Base-by-base conservation (phyloP, 1,140 invertebrate species). In the Dendroctonus ponderosae region DNA sequence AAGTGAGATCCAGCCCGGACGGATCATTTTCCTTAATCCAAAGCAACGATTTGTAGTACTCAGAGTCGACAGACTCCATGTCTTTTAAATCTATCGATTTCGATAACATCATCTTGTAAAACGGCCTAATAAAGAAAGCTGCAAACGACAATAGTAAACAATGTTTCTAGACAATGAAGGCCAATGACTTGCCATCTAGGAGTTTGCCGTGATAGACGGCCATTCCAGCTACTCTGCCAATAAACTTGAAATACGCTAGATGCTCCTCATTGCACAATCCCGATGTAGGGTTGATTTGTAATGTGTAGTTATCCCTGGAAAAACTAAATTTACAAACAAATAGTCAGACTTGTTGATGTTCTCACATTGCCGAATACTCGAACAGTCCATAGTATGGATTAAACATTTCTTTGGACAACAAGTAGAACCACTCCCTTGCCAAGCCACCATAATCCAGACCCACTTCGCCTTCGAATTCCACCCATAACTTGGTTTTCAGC, bases 91-190 rank as follows among this genome's bases (percentile, higher is more conserved):
- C 92, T 70, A 99, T 99, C 42, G 87, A 77, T 82, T 98, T 98
- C 60, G 87, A 87, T 69, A 99, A 80, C 96, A 99, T 99, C 97
- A 99, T 99, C 83, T 99, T 99, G 81, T 99, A 99, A 82, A 99
- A 99, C 70, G 97, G 97, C 77, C 97, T 89, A 81, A 99, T 99
- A 81, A 99, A 99, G 81, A 98, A 99, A 51, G 95, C 96, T 95
- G 76, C n/a, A 11, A 83, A 83, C 11, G 7, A 14, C 8, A 59
- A 44, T n/a, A 5, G 57, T 59, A 44, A 44, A 7, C 8, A 11
- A 5, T 41, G 8, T 14, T 52, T 8, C 1, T 52, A 57, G 11
- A 5, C 9, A 46, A 8, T 12, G 11, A 51, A 60, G n/a, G 8
- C 26, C 44, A 38, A 9, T 37, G 14, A 12, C 50, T 84, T 75